phyloP scores from a whole-genome alignment of 2,888 invertebrate species.

The Limulus polyphemus region DNA sequence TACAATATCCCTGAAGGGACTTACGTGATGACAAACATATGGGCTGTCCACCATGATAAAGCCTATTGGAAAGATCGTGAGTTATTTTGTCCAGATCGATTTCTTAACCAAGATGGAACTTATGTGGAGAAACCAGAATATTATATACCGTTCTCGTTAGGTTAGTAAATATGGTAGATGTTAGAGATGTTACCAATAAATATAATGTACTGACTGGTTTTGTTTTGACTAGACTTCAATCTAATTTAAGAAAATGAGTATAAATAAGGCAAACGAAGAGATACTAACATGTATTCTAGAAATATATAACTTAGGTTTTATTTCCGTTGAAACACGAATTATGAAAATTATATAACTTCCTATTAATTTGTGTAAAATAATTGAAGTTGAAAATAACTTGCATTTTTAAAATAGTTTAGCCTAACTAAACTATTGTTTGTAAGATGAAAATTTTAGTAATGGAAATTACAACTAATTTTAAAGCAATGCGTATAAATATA shows the following conservation, averaged over 20 bases:
- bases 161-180: conserved; percentile 4
- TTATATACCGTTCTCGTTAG: conserved; percentile 24
- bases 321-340: no score
- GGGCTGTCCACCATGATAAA: conserved; percentile 25
- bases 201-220: background rate
- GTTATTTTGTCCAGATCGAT: conserved; percentile 23
- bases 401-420: no score
- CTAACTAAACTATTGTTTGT: no score
- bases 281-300: background rate
- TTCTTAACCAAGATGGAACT: conserved; percentile 20
- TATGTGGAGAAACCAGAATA: conserved; percentile 17
- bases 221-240: background rate
- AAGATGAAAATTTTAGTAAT: no score
- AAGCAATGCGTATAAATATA: no score
- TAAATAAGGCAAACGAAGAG: no score
- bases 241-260: no score
- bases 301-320: background rate
- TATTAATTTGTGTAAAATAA: no score
- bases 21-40: conserved; percentile 24
- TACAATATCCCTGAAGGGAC: conserved; percentile 24
- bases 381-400: no score
- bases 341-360: no score
- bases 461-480: no score
- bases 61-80: conserved; percentile 22
- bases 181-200: no score